Base-by-base conservation (phyloP, 2,888 invertebrate genomes). In the Spilosoma lubricipeda region DNA sequence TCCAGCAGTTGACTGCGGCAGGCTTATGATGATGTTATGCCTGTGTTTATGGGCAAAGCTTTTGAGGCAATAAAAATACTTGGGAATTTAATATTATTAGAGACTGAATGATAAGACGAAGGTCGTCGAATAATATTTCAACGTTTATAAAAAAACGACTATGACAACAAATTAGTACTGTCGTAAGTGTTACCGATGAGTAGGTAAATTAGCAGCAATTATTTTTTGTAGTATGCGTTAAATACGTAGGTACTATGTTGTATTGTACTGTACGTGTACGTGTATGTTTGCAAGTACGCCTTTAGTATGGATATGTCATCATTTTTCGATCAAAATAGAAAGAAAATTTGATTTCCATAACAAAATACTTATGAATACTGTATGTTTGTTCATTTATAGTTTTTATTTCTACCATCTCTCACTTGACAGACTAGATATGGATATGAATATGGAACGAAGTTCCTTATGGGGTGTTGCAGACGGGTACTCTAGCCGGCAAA, bases 401-500 rank as follows among this genome's bases (percentile, higher is more conserved):
- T 52, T 48, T 52, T 33, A 67, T 30, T 48, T 23, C 30, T 23
- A 56, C 15, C 30, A 2, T 33, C 36, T 33, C 36, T 69, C 69
- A 56, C 56, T 56, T 36, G n/a, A 39, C n/a, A 39, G 69, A 69
- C 56, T 69, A 69, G 69, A n/a, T n/a, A n/a, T n/a, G n/a, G n/a
- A n/a, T n/a, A n/a, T n/a, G n/a, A n/a, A n/a, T n/a, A n/a, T n/a
- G n/a, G n/a, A n/a, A n/a, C n/a, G n/a, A n/a, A n/a, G n/a, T n/a
- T n/a, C n/a, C n/a, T n/a, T n/a, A n/a, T n/a, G n/a, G n/a, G n/a
- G n/a, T n/a, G n/a, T n/a, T n/a, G n/a, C n/a, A n/a, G n/a, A n/a
- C n/a, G n/a, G n/a, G n/a, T n/a, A n/a, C n/a, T n/a, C n/a, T n/a
- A n/a, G n/a, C n/a, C n/a, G n/a, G n/a, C n/a, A n/a, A n/a, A n/a